Evolutionary conservation across 2,888 invertebrate species (phyloP), one percentile per base, ranked within the genome.

Genomic region (Rhodophaea formosa): DNA sequence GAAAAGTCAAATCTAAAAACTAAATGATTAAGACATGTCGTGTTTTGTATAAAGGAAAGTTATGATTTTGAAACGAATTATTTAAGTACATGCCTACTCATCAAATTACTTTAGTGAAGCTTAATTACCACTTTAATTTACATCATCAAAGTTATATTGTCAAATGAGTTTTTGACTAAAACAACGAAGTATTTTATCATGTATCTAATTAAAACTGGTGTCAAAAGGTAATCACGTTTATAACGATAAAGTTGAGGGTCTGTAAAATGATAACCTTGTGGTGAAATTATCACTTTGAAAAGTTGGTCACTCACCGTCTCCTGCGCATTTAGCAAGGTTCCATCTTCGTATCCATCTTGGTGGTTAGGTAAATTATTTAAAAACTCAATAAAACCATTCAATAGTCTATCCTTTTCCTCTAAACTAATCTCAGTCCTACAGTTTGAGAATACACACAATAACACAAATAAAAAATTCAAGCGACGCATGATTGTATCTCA

Each of bases 351-450:
- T 43, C 74, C 75, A 71, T 87, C 90, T 47, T 75, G 63, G 59
- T 86, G 87, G 66, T 88, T 79, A 49, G 91, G 88, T 63, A 88
- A 78, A 65, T 82, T 82, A 75, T 92, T 93, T 65, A 92, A 81
- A 75, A 87, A 84, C 39, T 88, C 71, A 62, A 93, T 68, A 63
- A 93, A 87, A 63, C 74, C 82, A 78, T 73, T 80, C 60, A 80
- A 78, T 57, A 85, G 70, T 58, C 78, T 83, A 29, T 74, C 74
- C 62, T 79, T 80, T 62, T 69, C 74, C 56, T 76, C 77, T 45
- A 66, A 53, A 70, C 69, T 76, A 59, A 85, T 56, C 63, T 88
- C 82, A 61, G 81, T 74, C 49, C 29, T 29, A 29, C 56, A 56
- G 7, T 7, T 14, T 14, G 49, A 49, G 16, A 46, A 45, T 30